These are phyloP conservation scores for Perdix hodgsoniae DNA, from an alignment of 2,797 vertebrate species.

Conservation along the genomic window DNA sequence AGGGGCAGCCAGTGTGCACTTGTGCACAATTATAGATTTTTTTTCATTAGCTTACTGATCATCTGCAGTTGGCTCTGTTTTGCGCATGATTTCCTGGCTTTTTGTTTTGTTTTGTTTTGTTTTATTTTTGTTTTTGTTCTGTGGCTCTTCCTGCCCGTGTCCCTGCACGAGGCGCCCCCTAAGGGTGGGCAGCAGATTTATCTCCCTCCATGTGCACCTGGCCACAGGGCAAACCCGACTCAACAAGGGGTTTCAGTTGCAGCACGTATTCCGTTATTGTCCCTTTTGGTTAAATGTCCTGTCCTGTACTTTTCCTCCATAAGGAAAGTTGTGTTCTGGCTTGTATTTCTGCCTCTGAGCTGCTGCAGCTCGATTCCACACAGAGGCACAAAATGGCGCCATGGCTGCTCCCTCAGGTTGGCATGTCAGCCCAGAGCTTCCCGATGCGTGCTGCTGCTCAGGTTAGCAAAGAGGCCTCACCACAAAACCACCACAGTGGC, in stretches of 20 bases:
- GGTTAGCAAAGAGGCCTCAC: neutral
- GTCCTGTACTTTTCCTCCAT: rapidly evolving
- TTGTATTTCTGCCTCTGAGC: too few species aligned
- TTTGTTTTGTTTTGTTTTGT: neutral
- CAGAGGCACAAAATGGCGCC: too few species aligned
- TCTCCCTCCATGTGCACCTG: rapidly evolving
- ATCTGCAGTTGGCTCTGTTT: constrained; percentile 22
- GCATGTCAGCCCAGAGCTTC: neutral
- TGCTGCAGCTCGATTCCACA: too few species aligned
- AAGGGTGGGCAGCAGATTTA: too few species aligned
- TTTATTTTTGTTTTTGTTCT: neutral
- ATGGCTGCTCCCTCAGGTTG: too few species aligned
- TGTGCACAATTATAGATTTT: neutral
- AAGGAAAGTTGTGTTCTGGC: rapidly evolving
- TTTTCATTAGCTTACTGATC: neutral
- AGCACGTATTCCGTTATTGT: rapidly evolving
- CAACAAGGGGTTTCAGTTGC: rapidly evolving
- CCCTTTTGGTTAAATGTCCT: rapidly evolving
- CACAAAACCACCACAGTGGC: constrained; percentile 21
- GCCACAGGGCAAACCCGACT: rapidly evolving
- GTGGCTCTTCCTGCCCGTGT: too few species aligned
- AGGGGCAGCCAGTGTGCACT: neutral
- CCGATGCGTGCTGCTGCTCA: neutral
- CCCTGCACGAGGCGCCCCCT: too few species aligned
- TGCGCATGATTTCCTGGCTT: neutral